Base-by-base conservation (phyloP, 2,113 vertebrate genomes). In the Actenoides hombroni region DNA sequence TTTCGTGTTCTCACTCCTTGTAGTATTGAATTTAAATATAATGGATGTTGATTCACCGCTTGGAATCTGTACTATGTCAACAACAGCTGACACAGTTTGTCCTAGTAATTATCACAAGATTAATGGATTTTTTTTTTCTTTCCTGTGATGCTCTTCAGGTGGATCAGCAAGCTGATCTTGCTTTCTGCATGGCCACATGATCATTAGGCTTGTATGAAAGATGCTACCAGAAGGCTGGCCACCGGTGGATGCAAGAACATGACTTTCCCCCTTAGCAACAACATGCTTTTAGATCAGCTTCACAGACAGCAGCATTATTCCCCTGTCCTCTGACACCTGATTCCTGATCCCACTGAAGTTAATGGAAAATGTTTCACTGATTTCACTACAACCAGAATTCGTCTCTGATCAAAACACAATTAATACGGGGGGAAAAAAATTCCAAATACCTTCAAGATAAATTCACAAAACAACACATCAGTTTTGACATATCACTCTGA, bases 391-490 rank as follows among this genome's bases (percentile, higher is more conserved):
- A 86, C 26, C 46, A 74, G 73, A 63, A 57, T 25, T 42, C 18
- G 17, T 46, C 49, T 49, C 82, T 59, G 35, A 69, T 26, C 1
- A 3, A 57, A 84, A 69, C 23, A 56, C 42, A 59, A 18, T 18
- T 64, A 39, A 35, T 31, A 74, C 6, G 35, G 5, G 17, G 17
- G 7, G 10, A 69, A 70, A 48, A 53, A 53, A 24, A 3, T 5
- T 56, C 74, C 23, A 23, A 84, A 33, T 23, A 46, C 46, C 14
- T 68, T 64, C 13, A 56, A 69, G 49, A 51, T 26, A 76, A 80
- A 67, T 0, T 4, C 46, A 70, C 17, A 82, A 60, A 92, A 33
- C 24, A 79, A 24, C 29, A 20, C 0, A 0, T 37, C 39, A 33
- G 6, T 68, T 92, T 65, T 57, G 42, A 79, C 3, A 1, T 6